Percentiles rank a stretch among this genome's conserved stretches.
Conservation (phyloP, 2,113 vertebrate species). For the Acinonyx jubatus region DNA sequence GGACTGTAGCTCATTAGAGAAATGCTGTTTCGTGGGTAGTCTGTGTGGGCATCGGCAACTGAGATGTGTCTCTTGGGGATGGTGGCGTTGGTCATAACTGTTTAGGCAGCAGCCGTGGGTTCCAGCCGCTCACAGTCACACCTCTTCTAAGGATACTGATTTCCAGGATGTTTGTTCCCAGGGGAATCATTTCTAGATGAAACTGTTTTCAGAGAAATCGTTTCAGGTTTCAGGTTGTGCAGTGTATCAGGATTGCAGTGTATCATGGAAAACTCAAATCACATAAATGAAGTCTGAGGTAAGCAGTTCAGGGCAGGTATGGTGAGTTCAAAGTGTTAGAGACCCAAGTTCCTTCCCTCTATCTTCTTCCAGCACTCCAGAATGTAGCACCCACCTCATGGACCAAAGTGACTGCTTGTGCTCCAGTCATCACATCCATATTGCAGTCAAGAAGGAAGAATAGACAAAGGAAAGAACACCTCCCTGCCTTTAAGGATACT, state of each 20-base stretch:
- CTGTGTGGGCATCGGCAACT: neutral
- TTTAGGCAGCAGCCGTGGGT: neutral
- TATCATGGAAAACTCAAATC: neutral
- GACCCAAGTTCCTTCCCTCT: neutral
- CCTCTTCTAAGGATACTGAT: neutral
- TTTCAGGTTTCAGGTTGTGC: neutral
- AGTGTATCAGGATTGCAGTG: neutral
- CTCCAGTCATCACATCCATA: neutral
- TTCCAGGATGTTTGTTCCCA: neutral
- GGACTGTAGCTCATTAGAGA: neutral
- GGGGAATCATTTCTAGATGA: neutral
- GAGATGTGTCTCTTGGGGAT: neutral
- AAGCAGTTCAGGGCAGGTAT: neutral
- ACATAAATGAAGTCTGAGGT: neutral
- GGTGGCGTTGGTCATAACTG: neutral
- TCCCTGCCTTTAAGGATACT: neutral
- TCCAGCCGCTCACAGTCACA: neutral
- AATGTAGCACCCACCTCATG: neutral
- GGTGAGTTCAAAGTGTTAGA: neutral
- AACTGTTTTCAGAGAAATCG: neutral
- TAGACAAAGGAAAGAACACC: neutral
- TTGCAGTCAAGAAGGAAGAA: neutral
- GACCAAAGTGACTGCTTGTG: neutral
- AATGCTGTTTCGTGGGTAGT: neutral
- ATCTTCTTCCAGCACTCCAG: neutral